phyloP scores from a whole-genome alignment of 2,797 vertebrate species.

The Brotogeris chrysoptera region DNA sequence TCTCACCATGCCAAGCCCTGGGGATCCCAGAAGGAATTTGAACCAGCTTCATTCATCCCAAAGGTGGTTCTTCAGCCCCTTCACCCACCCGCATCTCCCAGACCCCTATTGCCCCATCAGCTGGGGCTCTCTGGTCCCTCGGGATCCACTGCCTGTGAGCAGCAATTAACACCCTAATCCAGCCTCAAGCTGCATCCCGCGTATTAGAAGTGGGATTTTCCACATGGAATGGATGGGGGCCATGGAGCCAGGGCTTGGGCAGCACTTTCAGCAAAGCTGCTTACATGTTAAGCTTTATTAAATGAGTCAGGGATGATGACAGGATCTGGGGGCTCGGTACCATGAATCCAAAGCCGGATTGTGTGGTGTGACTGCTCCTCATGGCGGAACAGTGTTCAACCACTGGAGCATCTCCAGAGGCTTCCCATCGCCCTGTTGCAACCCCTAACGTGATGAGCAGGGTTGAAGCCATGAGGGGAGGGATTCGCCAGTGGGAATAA shows the following conservation, averaged over 20 bases:
- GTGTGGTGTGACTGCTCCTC: slow-evolving; percentile 8
- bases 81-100: not conserved
- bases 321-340: slow-evolving; percentile 62
- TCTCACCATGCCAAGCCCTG: not conserved
- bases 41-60: not conserved
- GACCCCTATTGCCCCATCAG: not conserved
- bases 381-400: slow-evolving; percentile 18
- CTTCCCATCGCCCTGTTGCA: not conserved
- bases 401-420: not conserved
- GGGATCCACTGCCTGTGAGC: not conserved
- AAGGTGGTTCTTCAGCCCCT: not conserved
- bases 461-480: not conserved
- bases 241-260: slow-evolving; percentile 60
- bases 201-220: slow-evolving; percentile 79
- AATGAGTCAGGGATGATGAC: slow-evolving; percentile 67
- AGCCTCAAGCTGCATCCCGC: slow-evolving; percentile 60
- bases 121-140: slow-evolving; percentile 26
- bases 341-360: slow-evolving; percentile 52
- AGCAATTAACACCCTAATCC: slow-evolving; percentile 70
- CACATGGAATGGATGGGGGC: slow-evolving; percentile 39
- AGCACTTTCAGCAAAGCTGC: slow-evolving; percentile 77
- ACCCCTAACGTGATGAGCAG: fast-evolving
- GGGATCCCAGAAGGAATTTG: not conserved
- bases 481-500: not conserved
- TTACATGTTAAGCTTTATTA: slow-evolving; percentile 78